phyloP scores from a whole-genome alignment of 2,888 invertebrate species.

The Lymantria dispar region DNA sequence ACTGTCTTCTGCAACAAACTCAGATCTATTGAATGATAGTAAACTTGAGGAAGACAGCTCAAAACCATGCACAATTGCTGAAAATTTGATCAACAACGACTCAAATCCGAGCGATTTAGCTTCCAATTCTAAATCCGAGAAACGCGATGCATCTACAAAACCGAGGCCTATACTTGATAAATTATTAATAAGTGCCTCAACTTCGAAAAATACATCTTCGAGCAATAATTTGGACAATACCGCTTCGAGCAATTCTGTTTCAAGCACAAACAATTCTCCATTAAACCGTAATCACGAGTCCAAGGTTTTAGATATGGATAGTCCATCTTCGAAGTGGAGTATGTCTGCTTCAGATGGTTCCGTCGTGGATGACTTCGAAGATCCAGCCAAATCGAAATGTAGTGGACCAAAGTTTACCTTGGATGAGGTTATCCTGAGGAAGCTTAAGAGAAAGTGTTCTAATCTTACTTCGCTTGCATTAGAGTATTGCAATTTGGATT shows the following conservation, averaged over 20 bases:
- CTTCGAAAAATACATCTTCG: not conserved
- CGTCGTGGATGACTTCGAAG: not conserved
- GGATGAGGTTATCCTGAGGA: constrained; percentile 44
- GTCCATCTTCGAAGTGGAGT: not conserved
- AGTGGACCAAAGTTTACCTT: constrained; percentile 55
- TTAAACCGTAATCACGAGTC: not conserved
- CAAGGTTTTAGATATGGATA: not conserved
- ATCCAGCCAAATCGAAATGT: constrained; percentile 15
- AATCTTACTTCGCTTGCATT: constrained; percentile 65
- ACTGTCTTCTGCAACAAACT: no score
- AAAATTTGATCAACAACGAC: not conserved
- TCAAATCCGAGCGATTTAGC: not conserved
- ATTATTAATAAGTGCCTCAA: not conserved
- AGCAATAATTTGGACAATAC: not conserved
- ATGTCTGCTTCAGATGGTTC: not conserved
- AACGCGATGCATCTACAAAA: not conserved
- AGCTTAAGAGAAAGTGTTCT: constrained; percentile 54
- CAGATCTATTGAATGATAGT: no score
- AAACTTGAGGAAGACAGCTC: no score
- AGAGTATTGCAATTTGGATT: constrained; percentile 78
- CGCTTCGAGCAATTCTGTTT: not conserved
- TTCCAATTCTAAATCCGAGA: not conserved
- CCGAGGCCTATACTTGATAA: not conserved
- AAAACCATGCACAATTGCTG: not conserved
- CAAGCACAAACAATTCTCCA: not conserved